These are phyloP conservation scores for Heliconius hortense DNA, from an alignment of 2,888 invertebrate species.

Conservation along the genomic window DNA sequence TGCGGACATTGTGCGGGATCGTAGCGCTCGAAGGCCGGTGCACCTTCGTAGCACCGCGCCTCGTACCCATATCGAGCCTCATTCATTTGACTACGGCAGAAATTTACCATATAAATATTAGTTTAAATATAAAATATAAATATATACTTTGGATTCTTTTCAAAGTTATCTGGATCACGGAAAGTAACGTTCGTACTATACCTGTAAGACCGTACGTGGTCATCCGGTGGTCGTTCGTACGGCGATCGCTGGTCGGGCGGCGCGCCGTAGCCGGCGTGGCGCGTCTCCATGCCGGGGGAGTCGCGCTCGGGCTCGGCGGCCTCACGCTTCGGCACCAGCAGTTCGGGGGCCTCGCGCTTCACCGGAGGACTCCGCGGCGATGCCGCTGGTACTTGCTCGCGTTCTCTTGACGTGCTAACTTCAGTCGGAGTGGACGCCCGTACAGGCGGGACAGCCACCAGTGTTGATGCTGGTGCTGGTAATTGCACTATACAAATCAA, in stretches of 20 bases:
- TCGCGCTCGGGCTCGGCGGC: constrained; percentile 85
- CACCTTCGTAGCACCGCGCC: constrained; percentile 78
- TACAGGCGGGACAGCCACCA: constrained; percentile 21
- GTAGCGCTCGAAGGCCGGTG: constrained; percentile 78
- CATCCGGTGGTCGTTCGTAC: constrained; percentile 86
- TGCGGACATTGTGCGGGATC: constrained; percentile 78
- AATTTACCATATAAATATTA: neutral
- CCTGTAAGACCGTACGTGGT: constrained; percentile 83
- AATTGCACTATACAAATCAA: constrained; percentile 47
- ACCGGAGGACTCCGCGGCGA: constrained; percentile 73
- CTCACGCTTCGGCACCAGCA: constrained; percentile 87
- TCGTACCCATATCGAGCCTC: constrained; percentile 82
- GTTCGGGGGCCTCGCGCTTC: constrained; percentile 76
- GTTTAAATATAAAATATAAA: neutral
- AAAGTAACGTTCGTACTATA: constrained; percentile 46
- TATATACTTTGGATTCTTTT: neutral
- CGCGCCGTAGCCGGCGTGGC: constrained; percentile 85
- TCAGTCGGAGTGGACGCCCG: constrained; percentile 45
- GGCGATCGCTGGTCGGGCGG: constrained; percentile 85
- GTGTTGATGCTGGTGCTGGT: constrained; percentile 53
- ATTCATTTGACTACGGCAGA: constrained; percentile 78
- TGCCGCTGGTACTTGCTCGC: constrained; percentile 50
- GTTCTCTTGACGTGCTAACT: constrained; percentile 49
- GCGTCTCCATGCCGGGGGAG: constrained; percentile 88
- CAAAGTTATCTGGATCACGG: neutral